A percentile compares a stretch with the other conserved stretches of the same genome.
Evolutionary conservation across 37 sponge, comb jelly and placozoan species (phyloP).

Genomic region (Eunapius fragilis): DNA sequence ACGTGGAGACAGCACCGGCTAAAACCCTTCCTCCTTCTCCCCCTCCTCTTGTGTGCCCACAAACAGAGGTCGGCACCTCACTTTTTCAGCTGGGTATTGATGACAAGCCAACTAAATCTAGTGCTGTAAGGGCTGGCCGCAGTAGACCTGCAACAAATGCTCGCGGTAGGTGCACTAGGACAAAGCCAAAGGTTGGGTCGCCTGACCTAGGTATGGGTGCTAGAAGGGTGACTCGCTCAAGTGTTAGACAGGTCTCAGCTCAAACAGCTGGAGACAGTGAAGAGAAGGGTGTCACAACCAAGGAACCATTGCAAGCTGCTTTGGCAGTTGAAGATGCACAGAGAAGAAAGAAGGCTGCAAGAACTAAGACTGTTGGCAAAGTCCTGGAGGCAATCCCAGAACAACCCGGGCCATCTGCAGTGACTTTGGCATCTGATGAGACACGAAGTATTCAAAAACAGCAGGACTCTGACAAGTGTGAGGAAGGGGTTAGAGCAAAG

Average conservation of each 20-base stretch:
- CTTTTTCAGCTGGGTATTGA: neutral
- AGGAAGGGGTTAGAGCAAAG: neutral
- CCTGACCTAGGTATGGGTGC: neutral
- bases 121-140: neutral
- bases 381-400: neutral
- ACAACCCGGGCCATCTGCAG: neutral
- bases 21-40: neutral
- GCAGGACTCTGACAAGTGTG: neutral
- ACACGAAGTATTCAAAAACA: neutral
- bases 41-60: neutral
- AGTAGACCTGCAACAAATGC: neutral
- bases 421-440: neutral
- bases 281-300: neutral
- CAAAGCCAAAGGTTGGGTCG: neutral
- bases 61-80: neutral
- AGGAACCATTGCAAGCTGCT: neutral
- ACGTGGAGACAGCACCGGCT: constrained; percentile 5
- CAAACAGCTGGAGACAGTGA: neutral
- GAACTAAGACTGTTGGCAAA: neutral
- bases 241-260: neutral
- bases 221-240: neutral
- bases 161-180: neutral
- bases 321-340: neutral
- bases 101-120: neutral
- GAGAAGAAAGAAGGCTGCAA: neutral